Evolutionary conservation across 2,113 vertebrate genomes (phyloP), one percentile per base, ranked within the genome.

Genomic region (Steatornis caripensis): DNA sequence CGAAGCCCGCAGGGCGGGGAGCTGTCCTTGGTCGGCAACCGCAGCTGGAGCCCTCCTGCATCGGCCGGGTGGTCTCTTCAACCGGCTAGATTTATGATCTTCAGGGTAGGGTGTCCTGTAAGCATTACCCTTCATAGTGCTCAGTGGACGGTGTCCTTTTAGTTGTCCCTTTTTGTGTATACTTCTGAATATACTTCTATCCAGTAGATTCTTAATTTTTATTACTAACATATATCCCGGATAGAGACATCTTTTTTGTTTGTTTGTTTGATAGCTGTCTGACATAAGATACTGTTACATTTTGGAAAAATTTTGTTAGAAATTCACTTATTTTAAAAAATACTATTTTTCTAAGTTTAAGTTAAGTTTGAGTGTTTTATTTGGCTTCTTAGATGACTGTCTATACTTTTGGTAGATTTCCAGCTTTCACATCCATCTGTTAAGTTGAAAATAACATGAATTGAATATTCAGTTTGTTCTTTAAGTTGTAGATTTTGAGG

Each of bases 381-480:
- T 65, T 54, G 87, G 36, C 46, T 87, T 84, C 77, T 79, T 76
- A 89, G 58, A 85, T 87, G 65, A 48, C 61, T 94, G 36, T 16
- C 80, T 82, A 20, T 45, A 46, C n/a, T 87, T 79, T 6, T 85
- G 87, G 58, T 91, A 94, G 93, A 91, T 96, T 94, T 94, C 78
- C 93, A 96, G 70, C 74, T 93, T 93, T 91, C 49, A 32, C 66
- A 90, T 85, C 91, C 94, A 95, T 96, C 94, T 97, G 94, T 87
- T 78, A 49, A 32, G 74, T 89, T 85, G 89, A 93, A 97, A 97
- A 95, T 95, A 95, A 69, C 89, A 89, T 65, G 37, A 94, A 82
- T 43, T 95, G 84, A 96, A 95, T 95, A 96, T 94, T 95, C 94
- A 95, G 37, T 83, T 91, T 95, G 81, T 89, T 94, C 94, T 85